A percentile compares a stretch with the other conserved stretches of the same genome.
Evolutionary conservation across 2,797 vertebrate genomes (phyloP).

Genomic region (Tympanoctomys barrerae): DNA sequence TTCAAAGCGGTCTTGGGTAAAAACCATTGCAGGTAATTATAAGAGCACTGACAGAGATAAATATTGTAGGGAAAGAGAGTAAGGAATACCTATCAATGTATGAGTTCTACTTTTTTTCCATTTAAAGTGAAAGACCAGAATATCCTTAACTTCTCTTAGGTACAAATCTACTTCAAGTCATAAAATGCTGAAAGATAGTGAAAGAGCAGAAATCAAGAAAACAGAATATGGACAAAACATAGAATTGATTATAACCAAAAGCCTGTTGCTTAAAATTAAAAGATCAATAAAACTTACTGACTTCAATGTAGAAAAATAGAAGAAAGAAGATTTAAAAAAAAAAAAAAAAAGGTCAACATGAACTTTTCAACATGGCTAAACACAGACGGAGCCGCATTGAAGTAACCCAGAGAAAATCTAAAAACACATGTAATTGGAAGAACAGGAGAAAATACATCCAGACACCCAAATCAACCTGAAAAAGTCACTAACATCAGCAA

Average conservation of each 20-base stretch:
- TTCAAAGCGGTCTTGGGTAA: neutral
- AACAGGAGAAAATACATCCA: too few species aligned
- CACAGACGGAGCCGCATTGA: too few species aligned
- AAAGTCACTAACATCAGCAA: neutral
- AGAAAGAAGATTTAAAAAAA: neutral
- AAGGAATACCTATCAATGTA: neutral
- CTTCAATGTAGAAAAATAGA: neutral
- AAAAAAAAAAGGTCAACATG: too few species aligned
- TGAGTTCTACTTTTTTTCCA: neutral
- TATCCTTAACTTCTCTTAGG: neutral
- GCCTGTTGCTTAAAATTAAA: neutral
- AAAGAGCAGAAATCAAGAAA: conserved; percentile 37
- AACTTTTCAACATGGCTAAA: too few species aligned
- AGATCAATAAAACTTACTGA: neutral
- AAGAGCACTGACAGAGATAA: neutral
- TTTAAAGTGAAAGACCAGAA: neutral
- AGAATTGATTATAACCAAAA: conserved; percentile 2
- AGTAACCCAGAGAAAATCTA: too few species aligned
- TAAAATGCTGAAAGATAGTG: neutral
- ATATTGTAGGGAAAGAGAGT: neutral
- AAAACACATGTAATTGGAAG: too few species aligned
- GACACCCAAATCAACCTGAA: too few species aligned
- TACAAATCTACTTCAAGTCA: neutral
- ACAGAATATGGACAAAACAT: conserved; percentile 21
- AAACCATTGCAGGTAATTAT: neutral